Conservation (phyloP, 2,113 vertebrate genomes). For the Arenaria interpres region DNA sequence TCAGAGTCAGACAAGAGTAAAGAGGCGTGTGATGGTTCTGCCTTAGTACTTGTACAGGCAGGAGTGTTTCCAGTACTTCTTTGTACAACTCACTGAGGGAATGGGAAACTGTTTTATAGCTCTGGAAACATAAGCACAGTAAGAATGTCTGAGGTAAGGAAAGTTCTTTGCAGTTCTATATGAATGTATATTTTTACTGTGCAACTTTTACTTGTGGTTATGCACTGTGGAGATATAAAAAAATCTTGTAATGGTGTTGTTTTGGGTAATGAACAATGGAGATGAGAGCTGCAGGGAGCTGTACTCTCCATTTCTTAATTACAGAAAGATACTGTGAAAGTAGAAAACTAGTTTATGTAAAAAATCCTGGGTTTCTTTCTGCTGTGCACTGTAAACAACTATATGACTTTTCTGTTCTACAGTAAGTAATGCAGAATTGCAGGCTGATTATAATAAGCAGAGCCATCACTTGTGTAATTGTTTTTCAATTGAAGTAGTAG, state of each 20-base stretch:
- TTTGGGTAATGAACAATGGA: constrained; percentile 61
- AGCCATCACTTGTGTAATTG: constrained; percentile 46
- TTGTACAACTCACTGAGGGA: constrained; percentile 83
- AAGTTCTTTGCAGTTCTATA: constrained; percentile 58
- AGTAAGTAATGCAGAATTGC: constrained; percentile 46
- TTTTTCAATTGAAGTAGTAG: constrained; percentile 18
- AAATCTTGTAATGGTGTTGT: constrained; percentile 33
- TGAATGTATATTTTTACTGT: constrained; percentile 57
- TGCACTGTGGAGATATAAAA: constrained; percentile 24
- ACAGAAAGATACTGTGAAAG: not conserved
- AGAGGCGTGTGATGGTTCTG: constrained; percentile 83
- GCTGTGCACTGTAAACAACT: constrained; percentile 36
- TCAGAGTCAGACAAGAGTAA: constrained; percentile 82
- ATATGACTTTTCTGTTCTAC: constrained; percentile 25
- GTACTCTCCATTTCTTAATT: not conserved
- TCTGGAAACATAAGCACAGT: constrained; percentile 81
- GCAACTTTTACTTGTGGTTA: constrained; percentile 57
- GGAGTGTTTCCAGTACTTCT: constrained; percentile 84
- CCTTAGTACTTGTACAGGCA: constrained; percentile 84
- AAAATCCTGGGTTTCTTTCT: constrained; percentile 14
- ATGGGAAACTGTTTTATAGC: constrained; percentile 85
- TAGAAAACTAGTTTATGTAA: not conserved
- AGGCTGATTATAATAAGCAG: constrained; percentile 38
- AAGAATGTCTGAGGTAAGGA: constrained; percentile 96
- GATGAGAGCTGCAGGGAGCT: constrained; percentile 22